A percentile compares a stretch with the other conserved stretches of the same genome.
Conservation (phyloP, 2,888 invertebrate genomes). For the Antheraea yamamai region DNA sequence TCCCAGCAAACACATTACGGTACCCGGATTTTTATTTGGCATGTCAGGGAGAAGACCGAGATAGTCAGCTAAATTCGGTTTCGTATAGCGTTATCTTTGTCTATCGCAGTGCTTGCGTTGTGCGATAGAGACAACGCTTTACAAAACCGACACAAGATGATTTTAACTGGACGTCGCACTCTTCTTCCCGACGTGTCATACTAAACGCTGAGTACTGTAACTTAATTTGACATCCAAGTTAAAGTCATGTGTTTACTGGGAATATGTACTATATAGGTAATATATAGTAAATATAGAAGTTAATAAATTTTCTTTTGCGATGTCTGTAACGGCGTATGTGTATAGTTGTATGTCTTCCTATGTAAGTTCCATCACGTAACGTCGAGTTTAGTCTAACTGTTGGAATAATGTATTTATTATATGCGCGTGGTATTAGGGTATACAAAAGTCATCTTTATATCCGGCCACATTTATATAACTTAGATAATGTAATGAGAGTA, state of each 20-base stretch:
- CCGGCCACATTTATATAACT: conserved; percentile 68
- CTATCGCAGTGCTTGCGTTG: too few relatives aligned
- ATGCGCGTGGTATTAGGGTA: conserved; percentile 65
- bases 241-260: too few relatives aligned
- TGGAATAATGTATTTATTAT: conserved; percentile 48
- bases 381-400: conserved; percentile 58
- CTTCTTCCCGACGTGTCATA: not conserved
- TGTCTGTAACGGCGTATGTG: conserved; percentile 61
- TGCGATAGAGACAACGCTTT: too few relatives aligned
- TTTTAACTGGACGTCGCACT: conserved; percentile 9
- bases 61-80: too few relatives aligned
- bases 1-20: too few relatives aligned
- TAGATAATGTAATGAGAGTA: conserved; percentile 60
- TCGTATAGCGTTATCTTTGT: too few relatives aligned
- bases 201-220: not conserved
- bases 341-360: conserved; percentile 79
- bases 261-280: conserved; percentile 31
- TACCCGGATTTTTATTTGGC: too few relatives aligned
- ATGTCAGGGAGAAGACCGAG: too few relatives aligned
- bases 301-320: conserved; percentile 45
- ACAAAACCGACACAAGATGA: not conserved
- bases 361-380: conserved; percentile 70
- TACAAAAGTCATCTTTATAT: conserved; percentile 61
- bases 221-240: too few relatives aligned
- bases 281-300: too few relatives aligned